Conservation (phyloP, 2,888 invertebrate species). For the Xanthia togata region DNA sequence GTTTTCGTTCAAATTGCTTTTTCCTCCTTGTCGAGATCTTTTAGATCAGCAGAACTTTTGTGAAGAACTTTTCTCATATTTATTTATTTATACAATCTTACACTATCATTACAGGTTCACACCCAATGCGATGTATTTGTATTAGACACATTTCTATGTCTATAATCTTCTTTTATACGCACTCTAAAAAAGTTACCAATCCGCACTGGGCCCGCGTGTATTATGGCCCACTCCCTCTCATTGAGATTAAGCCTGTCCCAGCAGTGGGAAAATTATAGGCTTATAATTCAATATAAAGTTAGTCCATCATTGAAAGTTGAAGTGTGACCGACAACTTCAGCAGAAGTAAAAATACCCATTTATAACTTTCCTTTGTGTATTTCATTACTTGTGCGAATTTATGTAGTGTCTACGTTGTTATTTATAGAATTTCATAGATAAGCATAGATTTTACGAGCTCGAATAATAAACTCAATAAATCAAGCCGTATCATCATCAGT, state of each 20-base stretch:
- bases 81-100: too few species aligned
- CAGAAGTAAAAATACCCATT: slow-evolving; percentile 10
- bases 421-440: neutral
- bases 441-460: neutral
- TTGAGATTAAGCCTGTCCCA: too few species aligned
- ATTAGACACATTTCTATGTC: neutral
- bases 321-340: slow-evolving; percentile 1
- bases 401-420: neutral
- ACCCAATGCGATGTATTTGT: too few species aligned
- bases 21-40: neutral
- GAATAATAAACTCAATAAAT: neutral
- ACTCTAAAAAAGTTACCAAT: slow-evolving; percentile 29
- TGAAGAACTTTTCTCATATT: neutral
- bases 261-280: too few species aligned
- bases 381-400: neutral
- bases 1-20: neutral
- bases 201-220: too few species aligned
- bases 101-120: too few species aligned
- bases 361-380: neutral
- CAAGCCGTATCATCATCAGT: neutral
- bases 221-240: too few species aligned
- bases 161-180: neutral
- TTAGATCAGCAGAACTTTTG: neutral
- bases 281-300: slow-evolving; percentile 15
- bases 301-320: slow-evolving; percentile 11